These are phyloP conservation scores for Carassius gibelio DNA, from an alignment of 2,113 vertebrate species.

Conservation along the genomic window DNA sequence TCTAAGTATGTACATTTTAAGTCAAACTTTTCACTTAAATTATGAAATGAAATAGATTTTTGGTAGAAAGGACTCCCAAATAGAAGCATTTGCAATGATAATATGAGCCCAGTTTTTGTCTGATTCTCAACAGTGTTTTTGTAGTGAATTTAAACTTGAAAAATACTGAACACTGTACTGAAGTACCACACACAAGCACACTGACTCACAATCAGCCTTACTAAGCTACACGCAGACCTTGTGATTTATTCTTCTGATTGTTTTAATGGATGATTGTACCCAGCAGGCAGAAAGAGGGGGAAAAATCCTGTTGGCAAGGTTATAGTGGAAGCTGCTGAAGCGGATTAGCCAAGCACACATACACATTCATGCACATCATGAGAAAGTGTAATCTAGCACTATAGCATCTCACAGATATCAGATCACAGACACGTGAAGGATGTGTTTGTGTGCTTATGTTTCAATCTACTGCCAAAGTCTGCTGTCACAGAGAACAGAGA, in stretches of 20 bases:
- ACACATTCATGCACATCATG: background rate
- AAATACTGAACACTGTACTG: too few relatives aligned
- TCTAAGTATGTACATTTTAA: too few relatives aligned
- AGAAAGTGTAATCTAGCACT: conserved; percentile 22
- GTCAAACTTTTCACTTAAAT: too few relatives aligned
- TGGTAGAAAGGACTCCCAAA: too few relatives aligned
- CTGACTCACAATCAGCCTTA: background rate
- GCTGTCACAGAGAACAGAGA: background rate
- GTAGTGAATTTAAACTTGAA: too few relatives aligned
- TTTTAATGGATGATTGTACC: conserved; percentile 1
- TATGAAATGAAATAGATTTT: too few relatives aligned
- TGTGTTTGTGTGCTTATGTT: background rate
- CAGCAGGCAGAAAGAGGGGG: conserved; percentile 13
- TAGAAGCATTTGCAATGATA: too few relatives aligned
- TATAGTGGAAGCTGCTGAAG: conserved; percentile 13
- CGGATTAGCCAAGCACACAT: background rate
- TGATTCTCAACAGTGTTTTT: too few relatives aligned
- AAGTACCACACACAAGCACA: background rate
- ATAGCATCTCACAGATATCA: background rate
- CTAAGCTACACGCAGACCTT: background rate
- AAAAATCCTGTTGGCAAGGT: conserved; percentile 1
- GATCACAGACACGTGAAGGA: background rate
- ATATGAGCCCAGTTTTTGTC: too few relatives aligned
- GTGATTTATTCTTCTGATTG: conserved; percentile 15
- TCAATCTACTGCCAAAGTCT: background rate